Percentiles rank a stretch among this genome's conserved stretches.
Conservation (phyloP, 2,797 vertebrate genomes). For the Amblyraja radiata region DNA sequence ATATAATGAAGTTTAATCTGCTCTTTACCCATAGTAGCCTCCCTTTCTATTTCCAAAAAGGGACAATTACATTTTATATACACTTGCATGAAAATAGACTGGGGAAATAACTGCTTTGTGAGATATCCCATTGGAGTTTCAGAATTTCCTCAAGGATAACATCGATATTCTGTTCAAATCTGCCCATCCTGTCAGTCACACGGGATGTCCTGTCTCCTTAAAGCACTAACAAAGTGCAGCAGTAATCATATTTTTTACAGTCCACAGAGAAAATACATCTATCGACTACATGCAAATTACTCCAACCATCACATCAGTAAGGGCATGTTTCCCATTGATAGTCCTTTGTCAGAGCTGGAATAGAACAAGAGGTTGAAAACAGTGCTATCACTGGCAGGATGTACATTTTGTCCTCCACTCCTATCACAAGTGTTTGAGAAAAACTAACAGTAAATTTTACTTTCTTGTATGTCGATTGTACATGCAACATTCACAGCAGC, state of each 20-base stretch:
- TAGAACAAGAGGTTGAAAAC: neutral
- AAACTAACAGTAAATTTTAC: neutral
- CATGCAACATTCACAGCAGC: conserved; percentile 22
- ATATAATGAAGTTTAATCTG: conserved; percentile 12
- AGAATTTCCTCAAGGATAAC: conserved; percentile 26
- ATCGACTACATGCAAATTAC: neutral
- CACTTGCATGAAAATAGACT: neutral
- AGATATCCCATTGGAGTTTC: conserved; percentile 1
- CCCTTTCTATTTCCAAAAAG: neutral
- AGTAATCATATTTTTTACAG: conserved; percentile 14
- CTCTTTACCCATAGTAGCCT: neutral
- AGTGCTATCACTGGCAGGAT: neutral
- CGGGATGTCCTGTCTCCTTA: conserved; percentile 28
- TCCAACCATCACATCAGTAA: neutral
- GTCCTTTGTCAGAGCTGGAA: neutral
- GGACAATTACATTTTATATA: neutral
- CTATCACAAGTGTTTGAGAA: neutral
- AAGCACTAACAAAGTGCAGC: neutral
- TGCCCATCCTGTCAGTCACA: conserved; percentile 21
- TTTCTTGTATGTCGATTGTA: conserved; percentile 3
- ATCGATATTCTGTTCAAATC: conserved; percentile 33
- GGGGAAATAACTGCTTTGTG: conserved; percentile 15
- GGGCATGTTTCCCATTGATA: neutral
- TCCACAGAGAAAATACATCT: neutral
- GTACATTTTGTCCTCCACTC: conserved; percentile 2